Evolutionary conservation across 2,797 vertebrate species (phyloP).

Genomic region (Euphonia xanthogaster): DNA sequence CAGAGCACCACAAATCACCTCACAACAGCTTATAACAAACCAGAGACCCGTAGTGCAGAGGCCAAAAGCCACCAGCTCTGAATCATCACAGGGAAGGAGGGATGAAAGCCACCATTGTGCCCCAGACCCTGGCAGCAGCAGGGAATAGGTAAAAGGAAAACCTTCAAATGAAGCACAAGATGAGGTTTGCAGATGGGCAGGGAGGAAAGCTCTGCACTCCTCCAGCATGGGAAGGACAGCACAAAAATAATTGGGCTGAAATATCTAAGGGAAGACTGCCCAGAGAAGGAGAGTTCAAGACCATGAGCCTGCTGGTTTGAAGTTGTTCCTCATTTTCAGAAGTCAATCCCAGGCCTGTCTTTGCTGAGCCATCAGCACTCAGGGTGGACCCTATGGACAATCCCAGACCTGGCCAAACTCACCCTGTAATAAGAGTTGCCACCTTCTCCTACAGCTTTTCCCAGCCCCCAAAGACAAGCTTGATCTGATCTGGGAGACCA

Average conservation of each 20-base stretch:
- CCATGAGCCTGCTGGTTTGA: neutral
- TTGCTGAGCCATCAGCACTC: neutral
- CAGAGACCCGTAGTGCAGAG: neutral
- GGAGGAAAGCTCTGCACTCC: neutral
- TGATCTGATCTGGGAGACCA: neutral
- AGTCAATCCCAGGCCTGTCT: neutral
- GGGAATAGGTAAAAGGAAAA: neutral
- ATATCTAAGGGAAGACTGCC: neutral
- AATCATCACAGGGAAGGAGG: conserved; percentile 8
- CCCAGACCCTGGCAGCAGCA: neutral
- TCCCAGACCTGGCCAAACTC: neutral
- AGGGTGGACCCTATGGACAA: accelerated
- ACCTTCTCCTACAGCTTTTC: neutral
- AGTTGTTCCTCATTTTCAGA: neutral
- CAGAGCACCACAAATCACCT: neutral
- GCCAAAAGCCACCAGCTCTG: conserved; percentile 41
- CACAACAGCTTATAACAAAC: neutral
- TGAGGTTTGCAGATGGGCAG: neutral
- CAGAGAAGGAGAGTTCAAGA: neutral
- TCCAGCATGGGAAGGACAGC: neutral
- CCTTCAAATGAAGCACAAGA: neutral
- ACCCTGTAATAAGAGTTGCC: accelerated
- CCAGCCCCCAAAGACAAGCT: neutral
- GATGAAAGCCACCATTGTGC: neutral
- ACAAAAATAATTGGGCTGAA: conserved; percentile 11